Evolutionary conservation across 2,113 vertebrate species (phyloP).

Genomic region (Lampris megalopsis): DNA sequence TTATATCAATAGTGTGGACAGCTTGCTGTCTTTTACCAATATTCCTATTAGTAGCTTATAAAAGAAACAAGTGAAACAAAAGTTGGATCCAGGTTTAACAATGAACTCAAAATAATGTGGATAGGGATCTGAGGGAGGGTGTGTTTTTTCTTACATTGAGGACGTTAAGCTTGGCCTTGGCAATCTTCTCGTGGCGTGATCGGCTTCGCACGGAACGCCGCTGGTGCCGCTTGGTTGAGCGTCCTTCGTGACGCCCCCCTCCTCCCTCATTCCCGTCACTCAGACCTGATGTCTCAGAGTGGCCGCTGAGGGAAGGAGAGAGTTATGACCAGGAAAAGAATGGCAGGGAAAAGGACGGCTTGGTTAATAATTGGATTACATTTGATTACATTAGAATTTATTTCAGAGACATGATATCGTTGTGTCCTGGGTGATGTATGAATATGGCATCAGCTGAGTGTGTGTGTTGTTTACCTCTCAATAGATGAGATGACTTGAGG

Average conservation of each 20-base stretch:
- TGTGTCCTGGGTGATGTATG: background rate
- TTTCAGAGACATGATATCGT: too few relatives aligned
- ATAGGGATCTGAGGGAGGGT: too few relatives aligned
- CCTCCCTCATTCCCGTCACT: constrained; percentile 95
- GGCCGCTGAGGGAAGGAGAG: constrained; percentile 80
- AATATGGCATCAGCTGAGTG: background rate
- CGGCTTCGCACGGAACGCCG: constrained; percentile 94
- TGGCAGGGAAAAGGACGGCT: background rate
- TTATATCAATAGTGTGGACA: too few relatives aligned
- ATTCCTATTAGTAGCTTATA: too few relatives aligned
- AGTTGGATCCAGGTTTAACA: too few relatives aligned
- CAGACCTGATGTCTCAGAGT: constrained; percentile 95
- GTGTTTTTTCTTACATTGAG: constrained; percentile 85
- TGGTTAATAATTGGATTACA: background rate
- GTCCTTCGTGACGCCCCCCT: constrained; percentile 90
- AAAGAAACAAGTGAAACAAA: too few relatives aligned
- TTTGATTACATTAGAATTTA: too few relatives aligned
- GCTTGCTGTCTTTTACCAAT: too few relatives aligned
- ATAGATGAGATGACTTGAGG: constrained; percentile 85
- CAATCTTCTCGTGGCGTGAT: constrained; percentile 92
- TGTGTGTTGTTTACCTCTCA: constrained; percentile 87
- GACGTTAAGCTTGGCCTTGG: constrained; percentile 94
- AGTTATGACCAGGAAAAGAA: background rate
- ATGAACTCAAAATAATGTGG: too few relatives aligned
- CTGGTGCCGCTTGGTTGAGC: constrained; percentile 90